A percentile compares a stretch with the other conserved stretches of the same genome.
phyloP scores from a whole-genome alignment of 2,888 invertebrate genomes.

The Volucella inanis region DNA sequence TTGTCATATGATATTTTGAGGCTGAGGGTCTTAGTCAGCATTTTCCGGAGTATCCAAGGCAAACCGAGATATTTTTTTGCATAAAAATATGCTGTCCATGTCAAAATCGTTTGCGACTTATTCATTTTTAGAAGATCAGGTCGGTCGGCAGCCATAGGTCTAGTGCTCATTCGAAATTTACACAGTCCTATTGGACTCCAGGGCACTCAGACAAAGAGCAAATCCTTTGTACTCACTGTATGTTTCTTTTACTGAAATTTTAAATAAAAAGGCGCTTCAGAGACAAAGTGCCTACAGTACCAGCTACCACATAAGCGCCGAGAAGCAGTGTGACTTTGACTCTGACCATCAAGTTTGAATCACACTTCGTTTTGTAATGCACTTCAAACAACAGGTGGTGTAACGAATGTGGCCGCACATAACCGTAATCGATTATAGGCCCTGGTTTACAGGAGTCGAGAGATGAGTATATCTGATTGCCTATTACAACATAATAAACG shows the following conservation, averaged over 20 bases:
- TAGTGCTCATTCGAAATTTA: no score
- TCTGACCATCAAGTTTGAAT: no score
- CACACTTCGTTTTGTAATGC: constrained; percentile 86
- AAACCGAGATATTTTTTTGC: constrained; percentile 93
- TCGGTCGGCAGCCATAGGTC: constrained; percentile 95
- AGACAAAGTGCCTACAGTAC: no score
- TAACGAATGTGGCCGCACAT: constrained; percentile 97
- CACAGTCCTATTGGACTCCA: constrained; percentile 95
- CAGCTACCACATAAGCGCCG: no score
- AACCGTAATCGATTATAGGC: constrained; percentile 91
- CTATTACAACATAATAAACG: no score
- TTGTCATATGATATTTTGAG: constrained; percentile 96
- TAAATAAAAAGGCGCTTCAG: no score
- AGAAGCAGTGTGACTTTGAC: no score
- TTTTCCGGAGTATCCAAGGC: constrained; percentile 96
- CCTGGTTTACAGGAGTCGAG: constrained; percentile 83
- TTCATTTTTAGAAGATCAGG: constrained; percentile 95
- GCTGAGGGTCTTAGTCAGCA: constrained; percentile 95
- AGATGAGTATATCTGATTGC: constrained; percentile 96
- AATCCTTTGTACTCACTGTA: no score
- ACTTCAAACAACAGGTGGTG: constrained; percentile 96
- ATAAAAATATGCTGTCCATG: constrained; percentile 98
- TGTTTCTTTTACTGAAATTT: no score
- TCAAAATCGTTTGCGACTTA: constrained; percentile 95
- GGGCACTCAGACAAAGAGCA: no score